Conservation (phyloP, 2,797 vertebrate species). For the Argentina silus region DNA sequence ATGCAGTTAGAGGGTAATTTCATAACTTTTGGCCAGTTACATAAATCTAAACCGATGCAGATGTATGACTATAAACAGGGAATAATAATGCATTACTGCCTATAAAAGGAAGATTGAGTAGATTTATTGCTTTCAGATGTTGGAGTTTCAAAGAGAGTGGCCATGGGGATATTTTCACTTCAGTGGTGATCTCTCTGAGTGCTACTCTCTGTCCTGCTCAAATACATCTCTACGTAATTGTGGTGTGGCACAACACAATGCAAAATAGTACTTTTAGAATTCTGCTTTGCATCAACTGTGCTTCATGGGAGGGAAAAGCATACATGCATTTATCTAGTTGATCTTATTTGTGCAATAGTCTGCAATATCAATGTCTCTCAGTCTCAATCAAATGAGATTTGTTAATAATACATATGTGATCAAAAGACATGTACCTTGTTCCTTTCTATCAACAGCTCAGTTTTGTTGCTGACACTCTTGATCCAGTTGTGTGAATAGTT, state of each 20-base stretch:
- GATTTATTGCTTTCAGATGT: constrained; percentile 45
- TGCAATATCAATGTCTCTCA: not conserved
- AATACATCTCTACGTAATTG: constrained; percentile 14
- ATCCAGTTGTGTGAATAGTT: constrained; percentile 72
- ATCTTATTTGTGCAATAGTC: not conserved
- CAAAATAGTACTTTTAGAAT: not conserved
- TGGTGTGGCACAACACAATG: not conserved
- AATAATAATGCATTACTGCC: constrained; percentile 17
- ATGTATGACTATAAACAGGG: constrained; percentile 27
- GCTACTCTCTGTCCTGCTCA: constrained; percentile 8
- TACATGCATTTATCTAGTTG: not conserved
- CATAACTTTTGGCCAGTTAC: constrained; percentile 33
- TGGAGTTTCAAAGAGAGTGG: constrained; percentile 22
- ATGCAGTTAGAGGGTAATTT: constrained; percentile 22
- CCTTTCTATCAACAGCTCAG: constrained; percentile 70
- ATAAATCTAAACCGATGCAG: constrained; percentile 24
- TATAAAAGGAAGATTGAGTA: constrained; percentile 16
- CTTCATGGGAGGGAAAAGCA: not conserved
- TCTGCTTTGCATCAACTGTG: constrained; percentile 18
- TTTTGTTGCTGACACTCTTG: constrained; percentile 65
- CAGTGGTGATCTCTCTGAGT: constrained; percentile 12
- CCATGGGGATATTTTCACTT: constrained; percentile 7
- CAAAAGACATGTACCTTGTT: constrained; percentile 77
- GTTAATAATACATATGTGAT: not conserved
- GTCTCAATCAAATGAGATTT: not conserved